Evolutionary conservation across 2,888 invertebrate genomes (phyloP).

Genomic region (Clitarchus hookeri): DNA sequence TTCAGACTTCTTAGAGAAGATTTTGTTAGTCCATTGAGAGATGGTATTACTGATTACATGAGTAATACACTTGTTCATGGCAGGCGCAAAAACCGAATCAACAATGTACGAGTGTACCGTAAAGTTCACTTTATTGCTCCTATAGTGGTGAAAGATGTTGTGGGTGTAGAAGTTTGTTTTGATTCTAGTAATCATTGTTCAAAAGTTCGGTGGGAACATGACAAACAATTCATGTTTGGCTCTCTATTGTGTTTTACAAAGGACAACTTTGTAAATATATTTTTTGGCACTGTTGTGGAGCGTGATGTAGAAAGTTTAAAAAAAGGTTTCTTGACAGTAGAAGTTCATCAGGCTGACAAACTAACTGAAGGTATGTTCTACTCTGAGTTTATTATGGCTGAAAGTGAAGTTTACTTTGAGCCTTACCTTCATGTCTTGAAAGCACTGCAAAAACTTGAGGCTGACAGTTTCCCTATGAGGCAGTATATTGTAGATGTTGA

Average conservation of each 20-base stretch:
- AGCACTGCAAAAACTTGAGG: constrained; percentile 65
- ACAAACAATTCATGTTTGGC: constrained; percentile 70
- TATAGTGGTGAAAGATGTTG: background rate
- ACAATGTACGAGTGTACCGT: constrained; percentile 29
- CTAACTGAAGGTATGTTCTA: background rate
- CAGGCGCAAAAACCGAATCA: background rate
- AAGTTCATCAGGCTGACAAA: constrained; percentile 51
- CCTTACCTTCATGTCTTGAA: constrained; percentile 68
- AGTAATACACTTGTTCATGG: background rate
- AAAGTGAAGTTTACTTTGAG: constrained; percentile 74
- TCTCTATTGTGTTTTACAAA: constrained; percentile 72
- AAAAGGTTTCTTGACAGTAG: constrained; percentile 50
- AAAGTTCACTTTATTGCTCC: constrained; percentile 27
- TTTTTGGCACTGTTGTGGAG: constrained; percentile 36
- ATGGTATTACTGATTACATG: constrained; percentile 63
- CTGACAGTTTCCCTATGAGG: constrained; percentile 67
- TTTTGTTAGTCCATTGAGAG: constrained; percentile 53
- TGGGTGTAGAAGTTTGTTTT: constrained; percentile 41
- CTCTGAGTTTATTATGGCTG: constrained; percentile 65
- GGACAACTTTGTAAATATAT: constrained; percentile 34
- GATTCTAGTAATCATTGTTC: constrained; percentile 49
- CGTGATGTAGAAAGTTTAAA: constrained; percentile 51
- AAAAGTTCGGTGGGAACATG: constrained; percentile 55
- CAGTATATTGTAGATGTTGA: constrained; percentile 65
- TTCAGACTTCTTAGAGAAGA: constrained; percentile 58